Evolutionary conservation across 2,113 vertebrate genomes (phyloP).

Genomic region (Mionectes macconnelli): DNA sequence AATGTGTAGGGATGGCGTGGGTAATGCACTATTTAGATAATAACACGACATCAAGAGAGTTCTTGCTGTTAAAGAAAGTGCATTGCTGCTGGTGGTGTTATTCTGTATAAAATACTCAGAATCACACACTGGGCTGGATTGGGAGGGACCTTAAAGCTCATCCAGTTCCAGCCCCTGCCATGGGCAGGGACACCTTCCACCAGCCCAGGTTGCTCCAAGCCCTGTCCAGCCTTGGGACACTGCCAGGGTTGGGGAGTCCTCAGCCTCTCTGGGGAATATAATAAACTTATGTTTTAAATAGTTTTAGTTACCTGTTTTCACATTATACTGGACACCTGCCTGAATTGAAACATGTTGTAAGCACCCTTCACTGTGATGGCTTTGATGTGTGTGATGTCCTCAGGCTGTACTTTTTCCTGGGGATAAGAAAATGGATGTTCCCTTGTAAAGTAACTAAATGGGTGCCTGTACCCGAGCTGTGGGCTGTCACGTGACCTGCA

Average conservation of each 20-base stretch:
- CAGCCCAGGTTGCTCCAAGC: neutral
- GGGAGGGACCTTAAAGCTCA: neutral
- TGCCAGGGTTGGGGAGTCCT: neutral
- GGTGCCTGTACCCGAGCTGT: rapidly evolving
- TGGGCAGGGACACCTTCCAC: neutral
- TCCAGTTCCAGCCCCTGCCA: neutral
- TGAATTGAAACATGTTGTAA: rapidly evolving
- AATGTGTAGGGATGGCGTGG: neutral
- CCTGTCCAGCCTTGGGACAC: neutral
- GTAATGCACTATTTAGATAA: neutral
- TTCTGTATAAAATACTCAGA: neutral
- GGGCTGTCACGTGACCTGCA: neutral
- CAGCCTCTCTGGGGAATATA: rapidly evolving
- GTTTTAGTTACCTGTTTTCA: neutral
- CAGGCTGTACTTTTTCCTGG: neutral
- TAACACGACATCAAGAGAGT: rapidly evolving
- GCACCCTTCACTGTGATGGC: neutral
- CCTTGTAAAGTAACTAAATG: neutral
- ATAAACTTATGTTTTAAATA: neutral
- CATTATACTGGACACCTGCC: neutral
- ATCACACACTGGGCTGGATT: neutral
- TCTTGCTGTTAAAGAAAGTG: neutral
- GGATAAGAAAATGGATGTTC: neutral
- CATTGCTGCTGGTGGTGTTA: rapidly evolving
- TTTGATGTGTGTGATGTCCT: neutral